A percentile compares a stretch with the other conserved stretches of the same genome.
Evolutionary conservation across 2,113 vertebrate genomes (phyloP).

Genomic region (Carassius auratus): DNA sequence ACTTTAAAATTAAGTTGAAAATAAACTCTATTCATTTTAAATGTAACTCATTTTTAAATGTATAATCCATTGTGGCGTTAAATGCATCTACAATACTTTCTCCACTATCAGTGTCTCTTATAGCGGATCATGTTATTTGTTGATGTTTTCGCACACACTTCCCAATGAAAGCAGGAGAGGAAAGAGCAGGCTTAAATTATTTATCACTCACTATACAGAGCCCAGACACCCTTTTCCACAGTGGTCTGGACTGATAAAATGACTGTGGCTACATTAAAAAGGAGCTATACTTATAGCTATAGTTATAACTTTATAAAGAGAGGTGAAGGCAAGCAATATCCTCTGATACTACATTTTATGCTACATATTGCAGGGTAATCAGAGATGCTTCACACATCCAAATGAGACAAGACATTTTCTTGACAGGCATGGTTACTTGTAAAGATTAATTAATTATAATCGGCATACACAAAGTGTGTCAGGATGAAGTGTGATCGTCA

Average conservation of each 20-base stretch:
- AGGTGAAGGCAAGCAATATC: conserved; percentile 54
- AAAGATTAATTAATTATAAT: conserved; percentile 78
- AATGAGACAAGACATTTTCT: conserved; percentile 74
- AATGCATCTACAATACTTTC: background rate
- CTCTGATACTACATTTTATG: conserved; percentile 60
- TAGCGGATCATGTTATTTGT: conserved; percentile 36
- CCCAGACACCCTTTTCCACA: conserved; percentile 27
- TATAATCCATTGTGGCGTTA: too few species aligned
- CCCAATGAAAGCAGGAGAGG: conserved; percentile 31
- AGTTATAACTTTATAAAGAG: conserved; percentile 49
- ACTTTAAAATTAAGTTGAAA: too few species aligned
- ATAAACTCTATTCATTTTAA: too few species aligned
- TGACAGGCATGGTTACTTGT: conserved; percentile 67
- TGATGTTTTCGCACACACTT: conserved; percentile 36
- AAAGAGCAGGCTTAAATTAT: conserved; percentile 53
- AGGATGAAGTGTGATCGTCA: conserved; percentile 70
- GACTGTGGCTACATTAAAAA: conserved; percentile 29
- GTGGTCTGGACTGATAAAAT: conserved; percentile 47
- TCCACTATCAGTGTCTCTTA: background rate
- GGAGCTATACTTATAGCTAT: conserved; percentile 51
- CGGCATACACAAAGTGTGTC: conserved; percentile 68
- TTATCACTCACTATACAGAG: conserved; percentile 51
- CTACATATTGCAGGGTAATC: conserved; percentile 61
- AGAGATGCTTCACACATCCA: conserved; percentile 57
- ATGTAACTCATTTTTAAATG: too few species aligned